Evolutionary conservation across 1,140 invertebrate genomes (phyloP).

Genomic region (Grapholita molesta): DNA sequence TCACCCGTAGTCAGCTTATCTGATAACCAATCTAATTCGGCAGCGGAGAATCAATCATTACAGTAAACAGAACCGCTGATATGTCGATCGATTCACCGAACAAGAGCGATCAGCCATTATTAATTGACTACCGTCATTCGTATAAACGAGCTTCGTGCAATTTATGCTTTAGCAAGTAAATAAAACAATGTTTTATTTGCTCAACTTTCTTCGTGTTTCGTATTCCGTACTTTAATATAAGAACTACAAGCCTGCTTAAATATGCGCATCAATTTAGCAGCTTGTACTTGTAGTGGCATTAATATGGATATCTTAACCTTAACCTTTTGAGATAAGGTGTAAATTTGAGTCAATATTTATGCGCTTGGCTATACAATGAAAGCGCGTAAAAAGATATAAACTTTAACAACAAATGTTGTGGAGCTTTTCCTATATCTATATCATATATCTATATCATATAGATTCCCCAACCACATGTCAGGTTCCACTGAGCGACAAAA

Average conservation of each 20-base stretch:
- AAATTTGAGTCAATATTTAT: no score
- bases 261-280: neutral
- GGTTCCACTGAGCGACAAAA: constrained; percentile 1
- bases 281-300: no score
- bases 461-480: neutral
- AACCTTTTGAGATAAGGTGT: no score
- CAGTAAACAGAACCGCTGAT: neutral
- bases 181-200: neutral
- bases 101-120: constrained; percentile 9
- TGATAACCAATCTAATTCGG: neutral
- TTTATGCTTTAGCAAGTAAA: neutral
- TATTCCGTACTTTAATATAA: neutral
- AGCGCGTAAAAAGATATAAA: neutral
- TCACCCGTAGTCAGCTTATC: neutral
- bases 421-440: neutral
- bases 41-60: neutral
- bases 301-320: no score
- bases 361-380: neutral
- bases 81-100: neutral
- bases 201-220: neutral
- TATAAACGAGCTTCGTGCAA: neutral
- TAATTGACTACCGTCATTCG: neutral
- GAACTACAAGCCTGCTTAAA: neutral
- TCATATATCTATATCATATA: no score
- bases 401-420: neutral